Conservation (phyloP, 2,888 invertebrate species). For the Meliscaeva auricollis region DNA sequence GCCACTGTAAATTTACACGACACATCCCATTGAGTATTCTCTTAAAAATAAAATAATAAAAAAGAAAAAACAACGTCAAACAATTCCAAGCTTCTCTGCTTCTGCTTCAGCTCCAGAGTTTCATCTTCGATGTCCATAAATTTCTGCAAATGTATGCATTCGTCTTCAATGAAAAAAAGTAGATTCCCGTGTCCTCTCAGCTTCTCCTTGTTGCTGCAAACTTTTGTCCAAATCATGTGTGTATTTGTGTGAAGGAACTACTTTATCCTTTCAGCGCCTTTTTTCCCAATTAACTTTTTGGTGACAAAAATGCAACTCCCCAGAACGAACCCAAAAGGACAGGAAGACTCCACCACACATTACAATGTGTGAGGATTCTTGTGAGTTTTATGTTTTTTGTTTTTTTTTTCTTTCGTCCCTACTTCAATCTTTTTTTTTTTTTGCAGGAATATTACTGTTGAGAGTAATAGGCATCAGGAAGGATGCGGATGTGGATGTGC, state of each 20-base stretch:
- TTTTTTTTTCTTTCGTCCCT: neutral
- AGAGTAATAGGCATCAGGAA: slow-evolving; percentile 72
- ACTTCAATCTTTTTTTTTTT: neutral
- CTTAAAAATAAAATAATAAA: slow-evolving; percentile 9
- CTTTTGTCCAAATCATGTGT: slow-evolving; percentile 28
- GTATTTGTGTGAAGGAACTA: slow-evolving; percentile 46
- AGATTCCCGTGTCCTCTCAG: slow-evolving; percentile 8
- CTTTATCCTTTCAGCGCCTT: slow-evolving; percentile 64
- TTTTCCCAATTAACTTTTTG: slow-evolving; percentile 74
- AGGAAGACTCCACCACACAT: slow-evolving; percentile 35
- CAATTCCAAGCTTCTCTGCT: slow-evolving; percentile 28
- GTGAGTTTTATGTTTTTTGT: slow-evolving; percentile 29
- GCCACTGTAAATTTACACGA: slow-evolving; percentile 75
- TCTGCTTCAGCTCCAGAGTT: slow-evolving; percentile 29
- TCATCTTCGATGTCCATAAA: slow-evolving; percentile 66
- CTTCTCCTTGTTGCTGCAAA: neutral
- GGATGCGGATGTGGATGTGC: slow-evolving; percentile 59
- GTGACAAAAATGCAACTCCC: slow-evolving; percentile 68
- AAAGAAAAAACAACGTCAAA: slow-evolving; percentile 3
- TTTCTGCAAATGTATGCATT: slow-evolving; percentile 69
- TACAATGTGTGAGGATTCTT: slow-evolving; percentile 54
- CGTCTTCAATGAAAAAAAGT: slow-evolving; percentile 67
- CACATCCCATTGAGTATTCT: slow-evolving; percentile 72
- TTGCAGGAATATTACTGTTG: slow-evolving; percentile 27
- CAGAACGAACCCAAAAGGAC: slow-evolving; percentile 32